Base-by-base conservation (phyloP, 2,888 invertebrate species). In the Eumacrocentrus americanus region DNA sequence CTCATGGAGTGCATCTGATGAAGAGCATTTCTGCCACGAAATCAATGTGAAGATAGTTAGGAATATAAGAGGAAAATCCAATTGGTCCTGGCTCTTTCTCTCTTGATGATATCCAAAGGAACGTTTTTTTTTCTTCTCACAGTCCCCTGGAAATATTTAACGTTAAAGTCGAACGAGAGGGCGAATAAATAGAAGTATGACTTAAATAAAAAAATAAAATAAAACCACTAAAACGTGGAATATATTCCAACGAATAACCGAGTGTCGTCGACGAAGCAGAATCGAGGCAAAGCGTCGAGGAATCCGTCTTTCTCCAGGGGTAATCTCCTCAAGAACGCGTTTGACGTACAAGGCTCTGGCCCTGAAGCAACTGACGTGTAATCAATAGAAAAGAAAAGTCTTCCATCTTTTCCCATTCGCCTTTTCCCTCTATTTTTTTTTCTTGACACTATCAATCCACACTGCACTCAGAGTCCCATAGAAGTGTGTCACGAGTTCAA, bases 371-470 rank as follows among this genome's bases (percentile, higher is more conserved):
- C 42, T 42, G 53, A 53, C 53, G 20, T 53, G 40, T 53, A 53
- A 53, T 53, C 53, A 25, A 53, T 53, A 53, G 23, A 42, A 53
- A 53, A 42, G 25, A 29, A 42, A 42, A 42, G n/a, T 12, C 12
- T 20, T n/a, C 22, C 16, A 18, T 34, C 9, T 51, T 37, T 35
- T 51, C 22, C 22, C 16, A n/a, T 37, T 48, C 16, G 29, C 14
- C 7, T 29, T 35, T n/a, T 50, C 11, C 3, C 18, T 14, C 20
- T 23, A n/a, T 22, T 22, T 14, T 34, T 20, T 52, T 23, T 52
- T 22, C 23, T 52, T 38, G 34, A 35, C 46, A 52, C 37, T 37
- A 52, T 52, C 51, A 52, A 52, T 52, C 60, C 46, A n/a, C 12
- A 20, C 6, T 46, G 12, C 23, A 44, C 23, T 23, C 1, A 14